A percentile compares a stretch with the other conserved stretches of the same genome.
phyloP scores from a whole-genome alignment of 23 tunicate genomes.

The Phallusia fumigata region DNA sequence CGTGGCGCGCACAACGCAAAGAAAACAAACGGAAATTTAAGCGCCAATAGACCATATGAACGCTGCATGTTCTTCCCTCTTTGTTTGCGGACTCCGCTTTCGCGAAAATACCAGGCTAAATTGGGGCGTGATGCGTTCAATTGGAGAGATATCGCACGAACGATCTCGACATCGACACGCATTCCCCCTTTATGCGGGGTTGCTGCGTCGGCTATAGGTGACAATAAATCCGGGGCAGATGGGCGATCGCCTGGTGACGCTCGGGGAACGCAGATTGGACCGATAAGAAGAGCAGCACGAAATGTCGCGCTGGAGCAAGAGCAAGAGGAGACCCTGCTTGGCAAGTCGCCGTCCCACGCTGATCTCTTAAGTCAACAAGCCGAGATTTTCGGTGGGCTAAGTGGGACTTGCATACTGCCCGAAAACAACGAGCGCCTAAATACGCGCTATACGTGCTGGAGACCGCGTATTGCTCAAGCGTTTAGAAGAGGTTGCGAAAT shows the following conservation, averaged over 20 bases:
- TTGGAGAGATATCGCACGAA: neutral
- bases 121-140: slow-evolving; percentile 8
- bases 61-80: neutral
- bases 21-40: slow-evolving; percentile 5
- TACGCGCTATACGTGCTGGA: no score
- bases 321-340: neutral
- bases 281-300: slow-evolving; percentile 1
- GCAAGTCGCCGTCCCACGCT: neutral
- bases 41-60: neutral
- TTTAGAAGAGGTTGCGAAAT: neutral
- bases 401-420: neutral
- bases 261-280: neutral
- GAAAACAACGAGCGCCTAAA: neutral
- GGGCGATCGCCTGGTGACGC: neutral
- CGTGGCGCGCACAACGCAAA: neutral
- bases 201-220: neutral
- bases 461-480: no score
- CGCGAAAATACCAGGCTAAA: slow-evolving; percentile 6
- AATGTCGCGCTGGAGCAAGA: neutral
- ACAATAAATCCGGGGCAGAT: slow-evolving; percentile 7
- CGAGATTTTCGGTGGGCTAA: slow-evolving; percentile 4
- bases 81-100: slow-evolving; percentile 1
- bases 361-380: slow-evolving; percentile 25
- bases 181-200: neutral
- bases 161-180: slow-evolving; percentile 2